Percentiles rank a stretch among this genome's conserved stretches.
Evolutionary conservation across 2,797 vertebrate genomes (phyloP).

Genomic region (Pangasius larnaudii): DNA sequence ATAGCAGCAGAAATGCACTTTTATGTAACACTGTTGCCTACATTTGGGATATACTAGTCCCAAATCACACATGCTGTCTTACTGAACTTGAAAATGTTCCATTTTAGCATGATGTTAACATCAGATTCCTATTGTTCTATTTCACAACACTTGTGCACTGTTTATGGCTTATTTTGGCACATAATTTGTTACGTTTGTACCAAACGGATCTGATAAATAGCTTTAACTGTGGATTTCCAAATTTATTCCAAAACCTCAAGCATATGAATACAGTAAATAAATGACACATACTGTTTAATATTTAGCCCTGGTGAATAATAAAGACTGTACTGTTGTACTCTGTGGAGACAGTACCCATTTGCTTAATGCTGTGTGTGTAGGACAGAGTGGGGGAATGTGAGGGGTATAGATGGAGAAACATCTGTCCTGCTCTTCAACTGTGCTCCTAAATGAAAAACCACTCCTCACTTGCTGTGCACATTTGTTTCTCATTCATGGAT

Average conservation of each 20-base stretch:
- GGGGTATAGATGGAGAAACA: slow-evolving; percentile 51
- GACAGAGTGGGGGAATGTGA: slow-evolving; percentile 32
- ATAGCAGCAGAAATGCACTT: background rate
- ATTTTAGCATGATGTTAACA: background rate
- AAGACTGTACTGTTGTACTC: background rate
- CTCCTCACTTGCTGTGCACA: slow-evolving; percentile 42
- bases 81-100: background rate
- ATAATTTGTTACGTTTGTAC: background rate
- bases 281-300: background rate
- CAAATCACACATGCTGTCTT: background rate
- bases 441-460: slow-evolving; percentile 50
- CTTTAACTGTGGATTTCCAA: background rate
- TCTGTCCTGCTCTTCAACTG: slow-evolving; percentile 29
- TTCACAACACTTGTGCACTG: background rate
- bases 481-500: slow-evolving; percentile 56
- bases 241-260: background rate
- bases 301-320: slow-evolving; percentile 13
- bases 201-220: background rate
- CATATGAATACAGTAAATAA: background rate
- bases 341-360: slow-evolving; percentile 18
- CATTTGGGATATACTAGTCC: background rate
- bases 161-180: background rate
- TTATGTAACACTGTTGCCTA: background rate
- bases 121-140: background rate
- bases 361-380: slow-evolving; percentile 34